phyloP scores from a whole-genome alignment of 2,113 vertebrate species.

The Lophotis ruficrista region DNA sequence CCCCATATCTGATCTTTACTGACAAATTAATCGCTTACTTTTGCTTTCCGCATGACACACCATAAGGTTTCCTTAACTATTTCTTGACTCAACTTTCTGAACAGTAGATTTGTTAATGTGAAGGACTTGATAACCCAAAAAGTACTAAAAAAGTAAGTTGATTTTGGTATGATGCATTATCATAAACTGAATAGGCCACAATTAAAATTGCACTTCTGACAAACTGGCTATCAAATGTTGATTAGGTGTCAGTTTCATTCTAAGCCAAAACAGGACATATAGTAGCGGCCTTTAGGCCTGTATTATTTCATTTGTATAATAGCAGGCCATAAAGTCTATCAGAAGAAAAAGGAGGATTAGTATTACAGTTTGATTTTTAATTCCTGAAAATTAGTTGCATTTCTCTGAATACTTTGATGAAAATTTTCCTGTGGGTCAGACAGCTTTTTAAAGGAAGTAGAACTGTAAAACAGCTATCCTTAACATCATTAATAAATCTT shows the following conservation, averaged over 20 bases:
- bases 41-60: background rate
- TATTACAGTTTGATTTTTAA: background rate
- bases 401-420: accelerated
- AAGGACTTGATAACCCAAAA: background rate
- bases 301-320: background rate
- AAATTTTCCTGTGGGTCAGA: background rate
- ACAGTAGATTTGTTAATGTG: background rate
- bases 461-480: background rate
- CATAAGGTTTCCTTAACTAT: background rate
- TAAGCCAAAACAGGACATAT: background rate
- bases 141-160: background rate
- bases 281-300: background rate
- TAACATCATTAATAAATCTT: background rate
- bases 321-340: background rate
- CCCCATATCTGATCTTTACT: background rate
- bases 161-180: background rate
- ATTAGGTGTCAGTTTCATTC: background rate
- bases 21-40: background rate
- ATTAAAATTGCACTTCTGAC: background rate
- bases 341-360: background rate
- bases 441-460: background rate
- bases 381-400: background rate
- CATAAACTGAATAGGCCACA: background rate
- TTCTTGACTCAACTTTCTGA: background rate
- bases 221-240: background rate